Percentiles rank a stretch among this genome's conserved stretches.
Evolutionary conservation across 2,113 vertebrate genomes (phyloP).

Genomic region (Hystrix cristata): DNA sequence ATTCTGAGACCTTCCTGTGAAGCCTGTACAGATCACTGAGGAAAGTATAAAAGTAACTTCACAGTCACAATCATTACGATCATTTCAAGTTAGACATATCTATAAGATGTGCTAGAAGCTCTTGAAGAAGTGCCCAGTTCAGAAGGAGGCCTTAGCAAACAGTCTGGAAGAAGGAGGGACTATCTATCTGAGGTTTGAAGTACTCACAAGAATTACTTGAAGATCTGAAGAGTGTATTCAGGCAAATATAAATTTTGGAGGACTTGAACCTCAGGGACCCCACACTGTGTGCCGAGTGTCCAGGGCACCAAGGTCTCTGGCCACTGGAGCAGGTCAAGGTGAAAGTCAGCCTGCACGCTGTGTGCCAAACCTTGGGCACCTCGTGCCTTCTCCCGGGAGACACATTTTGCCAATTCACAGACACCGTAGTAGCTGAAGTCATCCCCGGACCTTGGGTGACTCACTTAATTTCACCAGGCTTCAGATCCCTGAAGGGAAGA

Average conservation of each 20-base stretch:
- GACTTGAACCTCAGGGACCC: background rate
- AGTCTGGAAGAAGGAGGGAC: background rate
- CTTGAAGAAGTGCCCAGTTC: background rate
- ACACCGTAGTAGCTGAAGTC: background rate
- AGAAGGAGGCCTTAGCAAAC: background rate
- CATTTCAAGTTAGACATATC: background rate
- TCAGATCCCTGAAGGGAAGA: background rate
- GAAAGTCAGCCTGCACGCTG: background rate
- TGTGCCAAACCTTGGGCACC: background rate
- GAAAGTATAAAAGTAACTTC: background rate
- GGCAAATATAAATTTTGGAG: background rate
- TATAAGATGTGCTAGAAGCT: background rate
- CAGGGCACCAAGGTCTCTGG: background rate
- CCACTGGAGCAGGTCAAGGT: background rate
- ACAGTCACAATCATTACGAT: background rate
- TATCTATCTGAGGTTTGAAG: background rate
- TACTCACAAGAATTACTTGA: background rate
- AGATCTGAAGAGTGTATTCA: background rate
- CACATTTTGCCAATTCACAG: background rate
- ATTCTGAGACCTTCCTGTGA: background rate
- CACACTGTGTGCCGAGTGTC: fast-evolving
- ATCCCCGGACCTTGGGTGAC: background rate
- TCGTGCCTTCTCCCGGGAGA: background rate
- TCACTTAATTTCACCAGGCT: background rate
- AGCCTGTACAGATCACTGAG: background rate